Percentiles rank a stretch among this genome's conserved stretches.
These are phyloP conservation scores for Elanus axillaris DNA, from an alignment of 2,113 vertebrate species.

Conservation along the genomic window DNA sequence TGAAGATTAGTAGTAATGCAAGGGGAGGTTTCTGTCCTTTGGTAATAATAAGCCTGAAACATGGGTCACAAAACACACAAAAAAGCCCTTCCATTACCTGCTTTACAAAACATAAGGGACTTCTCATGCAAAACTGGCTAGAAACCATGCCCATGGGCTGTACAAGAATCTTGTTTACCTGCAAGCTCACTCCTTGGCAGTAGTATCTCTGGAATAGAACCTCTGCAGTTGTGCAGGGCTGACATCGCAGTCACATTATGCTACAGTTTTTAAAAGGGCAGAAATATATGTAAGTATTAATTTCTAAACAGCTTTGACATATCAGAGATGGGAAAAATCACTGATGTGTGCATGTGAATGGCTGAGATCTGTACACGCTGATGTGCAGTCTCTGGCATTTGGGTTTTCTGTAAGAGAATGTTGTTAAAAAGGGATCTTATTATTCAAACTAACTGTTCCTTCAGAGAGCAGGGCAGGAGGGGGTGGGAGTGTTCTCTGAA, in stretches of 20 bases:
- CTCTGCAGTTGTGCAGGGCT: neutral
- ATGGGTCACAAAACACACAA: neutral
- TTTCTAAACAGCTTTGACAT: neutral
- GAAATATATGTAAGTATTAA: neutral
- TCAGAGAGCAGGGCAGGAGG: neutral
- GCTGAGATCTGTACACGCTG: neutral
- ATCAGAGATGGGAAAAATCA: neutral
- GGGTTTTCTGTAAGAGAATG: constrained; percentile 42
- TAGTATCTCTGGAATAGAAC: neutral
- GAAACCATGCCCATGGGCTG: neutral
- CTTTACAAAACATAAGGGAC: neutral
- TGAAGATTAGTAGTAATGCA: neutral
- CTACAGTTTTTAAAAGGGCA: neutral
- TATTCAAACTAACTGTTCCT: constrained; percentile 1
- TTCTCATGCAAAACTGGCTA: neutral
- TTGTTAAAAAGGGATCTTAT: neutral
- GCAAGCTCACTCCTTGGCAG: neutral
- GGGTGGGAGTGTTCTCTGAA: constrained; percentile 5
- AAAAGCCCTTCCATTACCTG: neutral
- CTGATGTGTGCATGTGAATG: neutral
- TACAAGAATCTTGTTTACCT: neutral
- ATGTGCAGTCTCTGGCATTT: neutral
- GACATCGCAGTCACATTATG: neutral
- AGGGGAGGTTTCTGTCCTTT: neutral
- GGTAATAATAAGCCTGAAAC: neutral